These are phyloP conservation scores for Crambe crambe DNA, from an alignment of 37 sponge, comb jelly and placozoan genomes.

Conservation along the genomic window DNA sequence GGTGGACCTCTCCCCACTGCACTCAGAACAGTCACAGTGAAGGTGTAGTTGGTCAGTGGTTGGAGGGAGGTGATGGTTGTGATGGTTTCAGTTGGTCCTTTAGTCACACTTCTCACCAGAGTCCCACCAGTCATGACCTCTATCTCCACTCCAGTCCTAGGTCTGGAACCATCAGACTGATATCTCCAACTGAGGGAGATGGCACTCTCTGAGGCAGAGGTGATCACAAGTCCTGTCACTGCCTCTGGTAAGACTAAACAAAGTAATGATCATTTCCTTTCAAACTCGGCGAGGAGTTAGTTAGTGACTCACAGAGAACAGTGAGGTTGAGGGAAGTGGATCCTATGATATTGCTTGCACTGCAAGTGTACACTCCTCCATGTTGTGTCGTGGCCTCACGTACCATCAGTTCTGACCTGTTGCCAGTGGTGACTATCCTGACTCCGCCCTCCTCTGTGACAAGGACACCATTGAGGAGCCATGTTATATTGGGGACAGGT, in stretches of 20 bases:
- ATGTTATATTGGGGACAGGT: background rate
- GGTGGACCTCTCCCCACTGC: background rate
- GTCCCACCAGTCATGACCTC: background rate
- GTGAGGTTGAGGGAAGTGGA: background rate
- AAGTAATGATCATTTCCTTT: background rate
- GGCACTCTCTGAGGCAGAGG: background rate
- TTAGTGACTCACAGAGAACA: background rate
- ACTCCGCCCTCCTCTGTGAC: background rate
- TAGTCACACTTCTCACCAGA: background rate
- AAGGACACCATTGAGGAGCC: background rate
- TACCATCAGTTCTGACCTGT: background rate
- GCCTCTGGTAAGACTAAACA: background rate
- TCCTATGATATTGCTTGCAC: background rate
- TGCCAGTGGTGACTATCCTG: background rate
- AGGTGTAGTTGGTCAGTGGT: background rate
- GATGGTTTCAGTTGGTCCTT: background rate
- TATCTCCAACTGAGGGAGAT: background rate
- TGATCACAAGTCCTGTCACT: background rate
- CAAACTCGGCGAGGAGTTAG: too few relatives aligned
- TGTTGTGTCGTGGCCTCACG: background rate
- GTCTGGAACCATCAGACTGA: background rate
- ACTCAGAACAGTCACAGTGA: background rate
- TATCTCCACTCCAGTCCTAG: background rate
- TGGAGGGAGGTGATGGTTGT: background rate
- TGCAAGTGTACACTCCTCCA: background rate